Evolutionary conservation across 2,113 vertebrate genomes (phyloP).

Genomic region (Clarias batrachus): DNA sequence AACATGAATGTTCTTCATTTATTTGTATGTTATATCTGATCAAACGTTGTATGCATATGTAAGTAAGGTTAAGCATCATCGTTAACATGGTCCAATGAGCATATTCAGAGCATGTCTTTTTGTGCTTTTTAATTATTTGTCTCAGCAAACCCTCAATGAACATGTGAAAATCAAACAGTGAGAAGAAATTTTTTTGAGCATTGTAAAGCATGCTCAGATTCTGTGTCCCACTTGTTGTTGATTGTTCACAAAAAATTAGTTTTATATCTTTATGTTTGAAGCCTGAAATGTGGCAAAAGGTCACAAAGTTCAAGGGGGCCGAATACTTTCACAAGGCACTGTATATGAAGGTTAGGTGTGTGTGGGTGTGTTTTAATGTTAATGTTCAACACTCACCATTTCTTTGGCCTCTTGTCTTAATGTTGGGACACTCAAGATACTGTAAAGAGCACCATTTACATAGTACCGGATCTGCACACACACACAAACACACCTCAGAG

Average conservation of each 20-base stretch:
- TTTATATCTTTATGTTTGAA: too few species aligned
- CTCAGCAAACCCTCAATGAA: background rate
- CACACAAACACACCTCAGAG: conserved; percentile 18
- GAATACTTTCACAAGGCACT: too few species aligned
- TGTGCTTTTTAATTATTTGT: background rate
- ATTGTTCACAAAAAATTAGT: too few species aligned
- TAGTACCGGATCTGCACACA: conserved; percentile 83
- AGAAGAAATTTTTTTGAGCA: background rate
- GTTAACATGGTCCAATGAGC: background rate
- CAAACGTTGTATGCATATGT: background rate
- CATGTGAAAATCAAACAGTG: background rate
- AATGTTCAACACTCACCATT: conserved; percentile 80
- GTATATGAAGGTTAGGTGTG: background rate
- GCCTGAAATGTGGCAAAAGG: too few species aligned
- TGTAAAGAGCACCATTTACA: conserved; percentile 93
- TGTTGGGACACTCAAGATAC: conserved; percentile 83
- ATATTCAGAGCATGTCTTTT: background rate
- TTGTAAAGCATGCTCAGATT: background rate
- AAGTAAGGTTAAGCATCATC: background rate
- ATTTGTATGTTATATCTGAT: background rate
- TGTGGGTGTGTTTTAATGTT: background rate
- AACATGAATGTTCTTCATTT: background rate
- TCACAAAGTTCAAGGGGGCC: too few species aligned
- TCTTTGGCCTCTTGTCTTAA: conserved; percentile 89
- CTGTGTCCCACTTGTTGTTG: too few species aligned